Base-by-base conservation (phyloP, 2,888 invertebrate genomes). In the Bellardia pandia region DNA sequence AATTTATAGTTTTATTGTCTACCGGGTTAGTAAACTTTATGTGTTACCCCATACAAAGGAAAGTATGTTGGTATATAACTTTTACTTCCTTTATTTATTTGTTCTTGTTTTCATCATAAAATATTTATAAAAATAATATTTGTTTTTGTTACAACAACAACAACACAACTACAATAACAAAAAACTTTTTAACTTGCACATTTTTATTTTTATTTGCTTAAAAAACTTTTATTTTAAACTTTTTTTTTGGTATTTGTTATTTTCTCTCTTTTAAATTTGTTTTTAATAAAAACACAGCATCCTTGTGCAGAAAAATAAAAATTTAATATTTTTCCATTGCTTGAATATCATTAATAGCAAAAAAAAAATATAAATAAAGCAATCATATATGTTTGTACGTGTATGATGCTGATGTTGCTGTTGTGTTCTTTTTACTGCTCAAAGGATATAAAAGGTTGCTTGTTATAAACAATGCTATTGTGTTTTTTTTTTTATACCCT, bases 361-460 rank as follows among this genome's bases (percentile, higher is more conserved):
- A 51, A 51, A 51, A 51, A 51, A n/a, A 51, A 9, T 30, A 68
- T 9, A 51, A 51, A 11, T 30, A 68, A 68, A 68, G 48, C 16
- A 53, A 37, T 53, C 33, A 71, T 53, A 53, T 53, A 2, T 30
- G 4, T 69, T n/a, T 68, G 8, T 53, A 16, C 8, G 5, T 33
- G 9, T 69, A 14, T 42, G 4, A 42, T 13, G 42, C 9, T 2
- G 23, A 9, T 16, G 16, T 33, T 60, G 14, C 11, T 23, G 2
- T 23, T 69, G 8, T 51, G 33, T 33, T 51, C 1, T 53, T 71
- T 40, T 64, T 3, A 11, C 11, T 40, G n/a, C n/a, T 37, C 48
- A 71, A 71, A 53, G 37, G 69, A 71, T 53, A 71, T 53, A 53
- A 69, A 71, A 71, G 37, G 51, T 53, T 71, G 11, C 48, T 48